phyloP scores from a whole-genome alignment of 2,797 vertebrate species.

The Prunella strophiata region DNA sequence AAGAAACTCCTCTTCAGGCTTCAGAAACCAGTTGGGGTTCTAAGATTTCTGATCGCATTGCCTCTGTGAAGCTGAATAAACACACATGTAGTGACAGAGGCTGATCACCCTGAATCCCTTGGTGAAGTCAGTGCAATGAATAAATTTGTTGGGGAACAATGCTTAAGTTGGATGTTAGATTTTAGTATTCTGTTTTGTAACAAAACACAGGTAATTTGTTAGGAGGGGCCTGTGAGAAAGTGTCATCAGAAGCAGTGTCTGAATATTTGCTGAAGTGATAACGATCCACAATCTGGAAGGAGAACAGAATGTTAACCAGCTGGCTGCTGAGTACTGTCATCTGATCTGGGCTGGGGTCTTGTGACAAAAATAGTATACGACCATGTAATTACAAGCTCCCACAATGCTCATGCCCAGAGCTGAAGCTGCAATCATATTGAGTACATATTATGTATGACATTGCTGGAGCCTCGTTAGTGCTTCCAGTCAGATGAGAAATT shows the following conservation, averaged over 20 bases:
- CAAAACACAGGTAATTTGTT: not conserved
- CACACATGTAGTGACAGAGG: not conserved
- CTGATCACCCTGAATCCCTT: not conserved
- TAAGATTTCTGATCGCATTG: not conserved
- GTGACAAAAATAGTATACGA: not conserved
- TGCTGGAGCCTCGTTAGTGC: not conserved
- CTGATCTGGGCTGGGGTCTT: slow-evolving; percentile 2
- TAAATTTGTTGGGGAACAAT: not conserved
- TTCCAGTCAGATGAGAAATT: slow-evolving; percentile 25
- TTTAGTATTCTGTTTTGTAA: not conserved
- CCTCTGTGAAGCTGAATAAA: not conserved
- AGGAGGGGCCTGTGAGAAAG: not conserved
- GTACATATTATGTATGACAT: not conserved
- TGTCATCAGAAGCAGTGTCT: not conserved
- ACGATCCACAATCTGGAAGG: not conserved
- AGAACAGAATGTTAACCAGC: slow-evolving; percentile 22
- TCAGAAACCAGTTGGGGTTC: not conserved
- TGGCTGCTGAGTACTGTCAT: not conserved
- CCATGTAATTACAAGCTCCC: not conserved
- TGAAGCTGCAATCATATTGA: not conserved
- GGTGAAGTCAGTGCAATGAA: not conserved
- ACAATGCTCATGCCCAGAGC: not conserved
- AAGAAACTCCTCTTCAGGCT: not conserved
- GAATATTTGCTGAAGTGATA: not conserved
- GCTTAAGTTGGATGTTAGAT: not conserved